phyloP scores from a whole-genome alignment of 2,888 invertebrate genomes.

The Drosophila pseudotalamancana region DNA sequence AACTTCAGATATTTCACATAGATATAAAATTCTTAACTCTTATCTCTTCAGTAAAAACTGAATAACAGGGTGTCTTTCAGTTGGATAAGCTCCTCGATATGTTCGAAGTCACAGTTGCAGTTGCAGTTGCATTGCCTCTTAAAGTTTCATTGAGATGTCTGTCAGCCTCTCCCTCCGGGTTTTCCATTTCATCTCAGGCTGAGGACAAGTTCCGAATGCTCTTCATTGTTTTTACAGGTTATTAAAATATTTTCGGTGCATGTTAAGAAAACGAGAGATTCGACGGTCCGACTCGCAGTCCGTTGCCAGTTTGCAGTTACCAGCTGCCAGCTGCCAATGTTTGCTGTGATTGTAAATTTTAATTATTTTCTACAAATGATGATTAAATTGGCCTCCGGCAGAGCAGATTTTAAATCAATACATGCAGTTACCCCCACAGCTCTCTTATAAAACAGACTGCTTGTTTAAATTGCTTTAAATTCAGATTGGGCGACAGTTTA shows the following conservation, averaged over 20 bases:
- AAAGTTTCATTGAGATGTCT: conserved; percentile 51
- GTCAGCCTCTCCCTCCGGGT: not conserved
- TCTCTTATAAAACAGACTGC: not conserved
- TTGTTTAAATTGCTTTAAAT: conserved; percentile 65
- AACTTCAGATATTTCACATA: too few relatives aligned
- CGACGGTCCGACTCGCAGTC: not conserved
- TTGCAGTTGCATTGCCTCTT: conserved; percentile 28
- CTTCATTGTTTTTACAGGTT: conserved; percentile 46
- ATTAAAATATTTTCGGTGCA: conserved; percentile 57
- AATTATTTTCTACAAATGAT: conserved; percentile 80
- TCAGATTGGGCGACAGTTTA: conserved; percentile 71
- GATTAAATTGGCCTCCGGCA: conserved; percentile 79
- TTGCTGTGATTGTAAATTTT: conserved; percentile 70
- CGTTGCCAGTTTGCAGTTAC: not conserved
- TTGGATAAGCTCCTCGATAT: too few relatives aligned
- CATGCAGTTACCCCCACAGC: conserved; percentile 22
- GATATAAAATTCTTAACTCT: too few relatives aligned
- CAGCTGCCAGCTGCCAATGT: conserved; percentile 18
- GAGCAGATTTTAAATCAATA: conserved; percentile 76
- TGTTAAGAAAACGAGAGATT: conserved; percentile 30
- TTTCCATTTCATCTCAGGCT: not conserved
- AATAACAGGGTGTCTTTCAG: too few relatives aligned
- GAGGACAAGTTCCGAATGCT: conserved; percentile 11
- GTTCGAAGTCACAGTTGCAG: too few relatives aligned
- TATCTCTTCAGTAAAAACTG: too few relatives aligned